Evolutionary conservation across 2,113 vertebrate species (phyloP).

Genomic region (Noctilio leporinus): DNA sequence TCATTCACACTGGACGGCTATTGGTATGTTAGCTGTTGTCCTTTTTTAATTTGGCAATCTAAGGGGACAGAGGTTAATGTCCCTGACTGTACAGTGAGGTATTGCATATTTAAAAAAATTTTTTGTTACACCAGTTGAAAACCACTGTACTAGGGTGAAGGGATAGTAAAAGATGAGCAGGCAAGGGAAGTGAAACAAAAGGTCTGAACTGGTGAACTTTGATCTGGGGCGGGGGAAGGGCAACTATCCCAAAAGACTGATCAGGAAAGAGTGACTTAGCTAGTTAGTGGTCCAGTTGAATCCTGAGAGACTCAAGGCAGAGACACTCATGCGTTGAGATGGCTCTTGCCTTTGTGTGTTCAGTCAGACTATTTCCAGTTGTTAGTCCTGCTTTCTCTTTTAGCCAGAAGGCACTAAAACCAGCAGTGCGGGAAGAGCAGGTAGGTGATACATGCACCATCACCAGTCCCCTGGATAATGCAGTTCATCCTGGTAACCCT

Average conservation of each 20-base stretch:
- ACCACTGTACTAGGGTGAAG: background rate
- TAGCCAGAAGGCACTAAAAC: too few relatives aligned
- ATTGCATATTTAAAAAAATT: background rate
- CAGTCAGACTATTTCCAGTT: background rate
- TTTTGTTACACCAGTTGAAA: background rate
- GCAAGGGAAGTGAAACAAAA: background rate
- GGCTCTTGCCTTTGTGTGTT: background rate
- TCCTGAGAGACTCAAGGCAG: background rate
- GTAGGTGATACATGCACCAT: too few relatives aligned
- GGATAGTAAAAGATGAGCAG: background rate
- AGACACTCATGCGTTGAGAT: fast-evolving
- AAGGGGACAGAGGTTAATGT: background rate
- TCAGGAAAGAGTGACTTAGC: background rate
- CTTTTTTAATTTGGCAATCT: background rate
- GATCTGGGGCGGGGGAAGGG: background rate
- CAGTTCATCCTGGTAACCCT: background rate
- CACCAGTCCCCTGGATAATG: background rate
- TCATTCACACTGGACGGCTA: background rate
- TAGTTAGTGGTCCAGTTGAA: background rate
- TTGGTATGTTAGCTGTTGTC: background rate
- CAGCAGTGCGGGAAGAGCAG: background rate
- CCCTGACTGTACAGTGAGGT: background rate
- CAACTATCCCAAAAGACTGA: background rate
- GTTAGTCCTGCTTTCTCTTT: background rate
- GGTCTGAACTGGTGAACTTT: background rate